Evolutionary conservation across 2,113 vertebrate genomes (phyloP).

Genomic region (Camelus bactrianus): DNA sequence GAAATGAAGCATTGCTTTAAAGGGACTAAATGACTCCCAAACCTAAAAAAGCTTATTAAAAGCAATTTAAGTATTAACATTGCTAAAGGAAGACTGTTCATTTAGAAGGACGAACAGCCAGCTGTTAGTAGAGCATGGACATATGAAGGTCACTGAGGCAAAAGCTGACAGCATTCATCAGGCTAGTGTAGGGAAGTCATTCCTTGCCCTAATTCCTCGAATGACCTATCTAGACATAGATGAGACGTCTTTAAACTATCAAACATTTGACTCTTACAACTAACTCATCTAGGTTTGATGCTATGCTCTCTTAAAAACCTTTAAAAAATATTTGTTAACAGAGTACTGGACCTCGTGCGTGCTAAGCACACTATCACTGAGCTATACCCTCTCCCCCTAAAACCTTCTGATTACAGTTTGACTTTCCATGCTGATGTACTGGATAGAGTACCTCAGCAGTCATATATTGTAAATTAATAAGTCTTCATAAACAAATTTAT

Average conservation of each 20-base stretch:
- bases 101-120: background rate
- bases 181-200: background rate
- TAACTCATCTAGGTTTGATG: background rate
- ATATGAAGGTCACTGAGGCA: background rate
- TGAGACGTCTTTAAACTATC: background rate
- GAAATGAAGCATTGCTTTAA: conserved; percentile 8
- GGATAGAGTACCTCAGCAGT: background rate
- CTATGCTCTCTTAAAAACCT: background rate
- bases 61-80: background rate
- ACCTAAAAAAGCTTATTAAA: background rate
- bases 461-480: background rate
- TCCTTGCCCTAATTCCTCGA: background rate
- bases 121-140: background rate
- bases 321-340: too few species aligned
- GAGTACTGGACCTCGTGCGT: too few species aligned
- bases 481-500: background rate
- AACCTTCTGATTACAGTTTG: background rate
- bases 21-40: background rate
- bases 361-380: too few species aligned
- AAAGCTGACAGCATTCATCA: background rate
- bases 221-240: background rate
- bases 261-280: background rate
- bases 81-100: background rate
- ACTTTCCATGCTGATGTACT: background rate
- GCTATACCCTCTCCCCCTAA: background rate